A percentile compares a stretch with the other conserved stretches of the same genome.
Conservation (phyloP, 2,888 invertebrate genomes). For the Bruchidius siliquastri region DNA sequence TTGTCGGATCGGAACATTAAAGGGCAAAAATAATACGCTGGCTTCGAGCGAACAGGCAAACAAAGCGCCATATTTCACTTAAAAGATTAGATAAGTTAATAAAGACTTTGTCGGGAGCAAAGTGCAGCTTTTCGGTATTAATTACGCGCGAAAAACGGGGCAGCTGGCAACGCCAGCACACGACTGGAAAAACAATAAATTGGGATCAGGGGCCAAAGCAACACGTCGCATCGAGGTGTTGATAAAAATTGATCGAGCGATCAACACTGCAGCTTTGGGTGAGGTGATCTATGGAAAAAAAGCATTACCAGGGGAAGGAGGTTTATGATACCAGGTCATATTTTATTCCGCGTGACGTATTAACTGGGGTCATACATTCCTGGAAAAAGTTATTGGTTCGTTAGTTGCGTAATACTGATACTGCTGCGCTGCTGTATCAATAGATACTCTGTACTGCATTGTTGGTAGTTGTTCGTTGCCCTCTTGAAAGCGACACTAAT, state of each 20-base stretch:
- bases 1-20: background rate
- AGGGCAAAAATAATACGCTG: background rate
- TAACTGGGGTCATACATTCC: too few relatives aligned
- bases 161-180: background rate
- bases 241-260: background rate
- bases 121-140: background rate
- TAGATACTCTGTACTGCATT: too few relatives aligned
- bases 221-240: background rate
- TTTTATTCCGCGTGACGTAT: background rate
- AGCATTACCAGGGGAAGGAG: background rate
- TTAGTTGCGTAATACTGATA: too few relatives aligned
- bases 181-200: background rate
- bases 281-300: too few relatives aligned
- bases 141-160: background rate
- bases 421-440: too few relatives aligned
- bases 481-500: too few relatives aligned
- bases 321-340: background rate
- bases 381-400: too few relatives aligned
- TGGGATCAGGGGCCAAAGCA: background rate
- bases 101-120: background rate
- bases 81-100: background rate
- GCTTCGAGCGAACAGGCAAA: background rate
- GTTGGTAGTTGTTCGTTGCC: too few relatives aligned
- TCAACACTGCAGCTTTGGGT: background rate
- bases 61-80: background rate